Conservation (phyloP, 2,113 vertebrate genomes). For the Gobius niger region DNA sequence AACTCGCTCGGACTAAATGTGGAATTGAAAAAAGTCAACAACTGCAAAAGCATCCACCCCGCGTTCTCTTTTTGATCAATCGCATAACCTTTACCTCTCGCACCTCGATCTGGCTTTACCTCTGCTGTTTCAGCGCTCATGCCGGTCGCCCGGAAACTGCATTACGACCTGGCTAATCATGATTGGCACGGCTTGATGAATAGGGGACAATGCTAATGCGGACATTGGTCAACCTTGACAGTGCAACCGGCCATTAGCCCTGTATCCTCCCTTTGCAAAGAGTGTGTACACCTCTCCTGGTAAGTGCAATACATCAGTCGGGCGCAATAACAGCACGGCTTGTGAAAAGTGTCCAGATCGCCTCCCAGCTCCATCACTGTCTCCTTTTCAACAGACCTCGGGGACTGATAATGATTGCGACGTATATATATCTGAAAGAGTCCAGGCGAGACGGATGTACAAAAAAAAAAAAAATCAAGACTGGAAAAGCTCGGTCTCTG, state of each 20-base stretch:
- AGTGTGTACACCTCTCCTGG: slow-evolving; percentile 29
- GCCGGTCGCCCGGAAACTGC: slow-evolving; percentile 4
- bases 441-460: slow-evolving; percentile 60
- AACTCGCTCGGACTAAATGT: slow-evolving; percentile 62
- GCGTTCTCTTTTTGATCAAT: slow-evolving; percentile 58
- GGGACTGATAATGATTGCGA: slow-evolving; percentile 61
- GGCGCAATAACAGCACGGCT: slow-evolving; percentile 46
- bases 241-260: slow-evolving; percentile 49
- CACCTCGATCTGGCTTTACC: slow-evolving; percentile 29
- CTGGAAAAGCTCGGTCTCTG: slow-evolving; percentile 52
- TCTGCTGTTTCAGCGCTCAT: slow-evolving; percentile 30
- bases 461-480: slow-evolving; percentile 31
- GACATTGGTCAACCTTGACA: slow-evolving; percentile 60
- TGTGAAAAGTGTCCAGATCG: slow-evolving; percentile 47
- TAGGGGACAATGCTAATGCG: slow-evolving; percentile 54
- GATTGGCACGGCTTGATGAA: slow-evolving; percentile 36
- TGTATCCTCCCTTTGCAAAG: slow-evolving; percentile 16
- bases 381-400: slow-evolving; percentile 52
- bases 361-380: slow-evolving; percentile 60
- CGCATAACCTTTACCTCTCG: slow-evolving; percentile 59
- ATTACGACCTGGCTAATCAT: slow-evolving; percentile 13
- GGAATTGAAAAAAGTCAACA: slow-evolving; percentile 25
- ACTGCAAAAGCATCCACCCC: slow-evolving; percentile 19
- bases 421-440: slow-evolving; percentile 61
- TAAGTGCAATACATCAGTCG: slow-evolving; percentile 49